Percentiles rank a stretch among this genome's conserved stretches.
phyloP scores from a whole-genome alignment of 2,113 vertebrate genomes.

The Heterocephalus glaber region DNA sequence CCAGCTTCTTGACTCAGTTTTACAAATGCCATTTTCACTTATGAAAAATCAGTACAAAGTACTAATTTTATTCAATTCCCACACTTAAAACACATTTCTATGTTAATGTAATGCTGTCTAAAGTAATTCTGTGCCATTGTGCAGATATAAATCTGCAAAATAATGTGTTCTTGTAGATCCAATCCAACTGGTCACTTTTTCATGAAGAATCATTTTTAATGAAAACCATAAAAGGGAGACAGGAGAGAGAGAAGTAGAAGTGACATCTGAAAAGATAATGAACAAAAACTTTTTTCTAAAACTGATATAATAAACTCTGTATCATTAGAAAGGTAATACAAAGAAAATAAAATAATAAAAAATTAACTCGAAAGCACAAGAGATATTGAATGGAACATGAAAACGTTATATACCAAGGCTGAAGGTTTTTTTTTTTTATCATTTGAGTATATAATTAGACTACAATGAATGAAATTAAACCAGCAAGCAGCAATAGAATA shows the following conservation, averaged over 20 bases:
- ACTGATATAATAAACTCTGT: neutral
- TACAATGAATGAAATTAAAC: neutral
- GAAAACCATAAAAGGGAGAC: neutral
- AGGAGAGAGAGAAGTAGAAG: neutral
- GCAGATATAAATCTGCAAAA: neutral
- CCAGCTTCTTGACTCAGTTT: neutral
- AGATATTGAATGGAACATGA: neutral
- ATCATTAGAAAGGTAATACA: neutral
- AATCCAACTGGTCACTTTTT: neutral
- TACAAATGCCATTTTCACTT: neutral
- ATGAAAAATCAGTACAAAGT: neutral
- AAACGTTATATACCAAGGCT: neutral
- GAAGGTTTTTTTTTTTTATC: neutral
- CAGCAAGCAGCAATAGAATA: neutral
- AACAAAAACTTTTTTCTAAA: neutral
- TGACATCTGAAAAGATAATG: neutral
- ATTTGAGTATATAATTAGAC: neutral
- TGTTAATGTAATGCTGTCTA: neutral
- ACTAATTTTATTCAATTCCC: neutral
- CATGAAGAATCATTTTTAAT: neutral
- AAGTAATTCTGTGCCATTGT: neutral
- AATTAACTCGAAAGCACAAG: neutral
- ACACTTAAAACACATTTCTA: neutral
- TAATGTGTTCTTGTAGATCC: neutral
- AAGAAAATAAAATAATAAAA: neutral